Conservation (phyloP, 2,888 invertebrate species). For the Rugalucina vietnamica region DNA sequence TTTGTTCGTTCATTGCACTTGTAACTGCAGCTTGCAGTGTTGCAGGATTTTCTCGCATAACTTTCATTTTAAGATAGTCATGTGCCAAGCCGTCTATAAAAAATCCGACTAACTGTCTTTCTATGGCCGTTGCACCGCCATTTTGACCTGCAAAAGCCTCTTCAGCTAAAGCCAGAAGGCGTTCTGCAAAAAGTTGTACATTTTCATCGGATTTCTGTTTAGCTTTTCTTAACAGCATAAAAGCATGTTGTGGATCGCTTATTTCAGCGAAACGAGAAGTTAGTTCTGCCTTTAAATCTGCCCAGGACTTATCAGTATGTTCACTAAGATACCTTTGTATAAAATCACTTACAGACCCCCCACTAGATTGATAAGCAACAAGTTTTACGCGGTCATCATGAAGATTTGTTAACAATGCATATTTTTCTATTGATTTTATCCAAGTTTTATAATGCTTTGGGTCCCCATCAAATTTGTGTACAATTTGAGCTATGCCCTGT, state of each 20-base stretch:
- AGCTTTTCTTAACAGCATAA: neutral
- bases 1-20: constrained; percentile 5
- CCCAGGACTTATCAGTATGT: neutral
- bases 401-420: neutral
- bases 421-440: constrained; percentile 3
- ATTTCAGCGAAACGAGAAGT: neutral
- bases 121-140: neutral
- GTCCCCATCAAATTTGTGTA: neutral
- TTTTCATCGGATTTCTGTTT: constrained; percentile 8
- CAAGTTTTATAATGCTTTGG: neutral
- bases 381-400: neutral
- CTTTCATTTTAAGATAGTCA: constrained; percentile 17
- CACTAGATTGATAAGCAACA: neutral
- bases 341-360: constrained; percentile 1
- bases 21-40: constrained; percentile 12
- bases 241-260: constrained; percentile 5
- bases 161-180: neutral
- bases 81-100: constrained; percentile 8
- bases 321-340: constrained; percentile 2
- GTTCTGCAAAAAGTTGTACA: constrained; percentile 7
- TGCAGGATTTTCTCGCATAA: constrained; percentile 7
- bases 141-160: neutral
- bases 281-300: neutral
- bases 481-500: no score
- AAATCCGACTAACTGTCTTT: constrained; percentile 4